A percentile compares a stretch with the other conserved stretches of the same genome.
Conservation (phyloP, 2,797 vertebrate genomes). For the Hydrocynus forskahlii region DNA sequence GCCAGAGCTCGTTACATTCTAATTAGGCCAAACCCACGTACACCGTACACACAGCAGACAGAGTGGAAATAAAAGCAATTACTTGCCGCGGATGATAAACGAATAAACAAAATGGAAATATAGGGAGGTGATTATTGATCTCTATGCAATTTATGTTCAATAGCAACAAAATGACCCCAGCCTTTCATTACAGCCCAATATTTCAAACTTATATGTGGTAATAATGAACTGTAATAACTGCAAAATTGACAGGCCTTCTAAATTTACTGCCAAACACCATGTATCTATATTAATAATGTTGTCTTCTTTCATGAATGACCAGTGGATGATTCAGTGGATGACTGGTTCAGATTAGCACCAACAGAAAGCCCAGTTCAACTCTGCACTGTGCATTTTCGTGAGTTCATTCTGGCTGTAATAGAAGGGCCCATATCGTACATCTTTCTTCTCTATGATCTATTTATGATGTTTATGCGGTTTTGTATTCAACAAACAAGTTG, state of each 20-base stretch:
- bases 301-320: neutral
- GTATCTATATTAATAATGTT: neutral
- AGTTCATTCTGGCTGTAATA: neutral
- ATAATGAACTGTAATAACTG: neutral
- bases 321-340: neutral
- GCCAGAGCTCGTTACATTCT: neutral
- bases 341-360: neutral
- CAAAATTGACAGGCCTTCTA: neutral
- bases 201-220: conserved; percentile 1
- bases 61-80: conserved; percentile 13
- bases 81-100: neutral
- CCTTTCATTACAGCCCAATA: neutral
- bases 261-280: neutral
- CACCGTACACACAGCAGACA: neutral
- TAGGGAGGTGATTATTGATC: conserved; percentile 3
- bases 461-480: too few relatives aligned
- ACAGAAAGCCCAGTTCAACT: neutral
- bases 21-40: neutral
- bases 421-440: neutral
- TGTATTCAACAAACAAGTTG: neutral
- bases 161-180: neutral
- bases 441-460: too few relatives aligned
- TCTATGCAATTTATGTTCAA: neutral
- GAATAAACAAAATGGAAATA: neutral
- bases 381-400: neutral